Percentiles rank a stretch among this genome's conserved stretches.
These are phyloP conservation scores for Chlorops oryzae DNA, from an alignment of 1,140 invertebrate genomes.

Conservation along the genomic window DNA sequence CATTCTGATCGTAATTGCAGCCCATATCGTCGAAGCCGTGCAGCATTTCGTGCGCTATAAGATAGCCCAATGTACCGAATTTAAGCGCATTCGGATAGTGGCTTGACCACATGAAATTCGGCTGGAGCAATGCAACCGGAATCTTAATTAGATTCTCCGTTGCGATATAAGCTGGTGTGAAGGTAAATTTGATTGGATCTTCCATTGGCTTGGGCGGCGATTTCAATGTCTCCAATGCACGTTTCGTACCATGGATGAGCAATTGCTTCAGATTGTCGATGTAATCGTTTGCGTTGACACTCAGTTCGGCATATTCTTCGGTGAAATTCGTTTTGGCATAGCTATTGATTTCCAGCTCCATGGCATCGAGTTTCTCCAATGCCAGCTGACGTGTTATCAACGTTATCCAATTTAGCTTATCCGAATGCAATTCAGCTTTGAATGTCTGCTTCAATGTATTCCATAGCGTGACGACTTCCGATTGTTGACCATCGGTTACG, in stretches of 20 bases:
- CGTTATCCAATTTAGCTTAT: constrained; percentile 24
- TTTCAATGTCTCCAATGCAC: neutral
- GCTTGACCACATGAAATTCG: constrained; percentile 36
- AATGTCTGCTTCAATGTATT: constrained; percentile 28
- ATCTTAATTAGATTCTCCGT: constrained; percentile 23
- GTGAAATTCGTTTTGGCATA: constrained; percentile 26
- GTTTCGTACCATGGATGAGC: neutral
- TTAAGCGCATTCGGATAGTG: constrained; percentile 41
- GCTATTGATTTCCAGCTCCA: constrained; percentile 22
- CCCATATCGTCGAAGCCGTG: constrained; percentile 56
- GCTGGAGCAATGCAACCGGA: constrained; percentile 32
- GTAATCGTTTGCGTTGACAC: constrained; percentile 22
- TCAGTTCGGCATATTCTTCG: constrained; percentile 16
- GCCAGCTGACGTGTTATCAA: constrained; percentile 18
- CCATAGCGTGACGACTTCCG: constrained; percentile 29
- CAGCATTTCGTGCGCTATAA: constrained; percentile 59
- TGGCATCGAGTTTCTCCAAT: constrained; percentile 25
- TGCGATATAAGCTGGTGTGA: constrained; percentile 17
- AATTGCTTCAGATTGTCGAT: constrained; percentile 26
- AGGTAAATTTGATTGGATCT: neutral
- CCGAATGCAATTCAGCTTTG: constrained; percentile 12
- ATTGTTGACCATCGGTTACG: constrained; percentile 15
- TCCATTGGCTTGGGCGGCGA: neutral
- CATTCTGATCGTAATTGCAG: constrained; percentile 47
- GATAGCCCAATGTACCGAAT: constrained; percentile 53